A percentile compares a stretch with the other conserved stretches of the same genome.
These are phyloP conservation scores for Triops longicaudatus DNA, from an alignment of 1,140 invertebrate genomes.

Conservation along the genomic window DNA sequence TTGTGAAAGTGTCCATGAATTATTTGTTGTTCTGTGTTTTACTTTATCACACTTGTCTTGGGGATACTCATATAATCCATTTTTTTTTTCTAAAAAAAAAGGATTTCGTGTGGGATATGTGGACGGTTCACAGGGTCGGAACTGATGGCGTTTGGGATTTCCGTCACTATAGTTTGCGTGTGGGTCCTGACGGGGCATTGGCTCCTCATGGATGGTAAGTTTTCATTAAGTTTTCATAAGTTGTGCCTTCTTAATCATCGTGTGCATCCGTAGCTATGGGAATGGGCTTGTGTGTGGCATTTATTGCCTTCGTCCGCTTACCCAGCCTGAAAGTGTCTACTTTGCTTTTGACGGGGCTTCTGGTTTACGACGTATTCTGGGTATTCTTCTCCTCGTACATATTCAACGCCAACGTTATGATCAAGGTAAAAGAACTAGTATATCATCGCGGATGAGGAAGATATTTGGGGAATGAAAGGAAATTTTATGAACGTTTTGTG, in stretches of 20 bases:
- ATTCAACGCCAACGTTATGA: constrained; percentile 98
- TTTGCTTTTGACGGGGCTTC: constrained; percentile 79
- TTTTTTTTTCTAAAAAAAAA: too few relatives aligned
- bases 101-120: constrained; percentile 83
- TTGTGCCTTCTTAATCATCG: constrained; percentile 12
- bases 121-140: constrained; percentile 87
- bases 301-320: constrained; percentile 90
- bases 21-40: constrained; percentile 19
- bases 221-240: background rate
- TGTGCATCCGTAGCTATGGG: constrained; percentile 64
- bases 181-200: constrained; percentile 96
- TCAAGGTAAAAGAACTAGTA: constrained; percentile 57
- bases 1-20: background rate
- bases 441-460: too few relatives aligned
- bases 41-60: constrained; percentile 31
- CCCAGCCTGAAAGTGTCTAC: constrained; percentile 95
- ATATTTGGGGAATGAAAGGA: too few relatives aligned
- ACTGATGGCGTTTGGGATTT: constrained; percentile 82
- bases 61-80: too few relatives aligned
- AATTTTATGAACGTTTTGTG: background rate
- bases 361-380: constrained; percentile 98
- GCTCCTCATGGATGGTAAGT: constrained; percentile 88
- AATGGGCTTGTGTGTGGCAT: constrained; percentile 94
- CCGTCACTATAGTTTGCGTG: constrained; percentile 86
- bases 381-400: constrained; percentile 98